These are phyloP conservation scores for Anarrhichthys ocellatus DNA, from an alignment of 2,113 vertebrate species.

Conservation along the genomic window DNA sequence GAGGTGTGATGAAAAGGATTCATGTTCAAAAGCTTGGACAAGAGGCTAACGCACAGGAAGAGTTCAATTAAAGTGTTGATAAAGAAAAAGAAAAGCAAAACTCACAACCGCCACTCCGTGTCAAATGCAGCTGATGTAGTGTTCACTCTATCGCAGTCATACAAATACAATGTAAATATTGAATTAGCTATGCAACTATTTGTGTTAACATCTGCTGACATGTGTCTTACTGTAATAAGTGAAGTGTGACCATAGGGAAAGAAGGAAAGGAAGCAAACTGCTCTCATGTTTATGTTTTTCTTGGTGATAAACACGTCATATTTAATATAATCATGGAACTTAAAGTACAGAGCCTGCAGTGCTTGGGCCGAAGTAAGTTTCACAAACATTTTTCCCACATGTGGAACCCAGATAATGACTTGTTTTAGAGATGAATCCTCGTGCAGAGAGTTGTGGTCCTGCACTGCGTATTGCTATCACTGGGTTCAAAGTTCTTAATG, in stretches of 20 bases:
- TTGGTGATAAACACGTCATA: conserved; percentile 10
- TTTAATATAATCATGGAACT: conserved; percentile 6
- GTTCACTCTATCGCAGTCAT: not conserved
- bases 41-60: not conserved
- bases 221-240: not conserved
- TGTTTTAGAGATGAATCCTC: conserved; percentile 51
- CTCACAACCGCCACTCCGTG: no score
- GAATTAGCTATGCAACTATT: not conserved
- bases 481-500: conserved; percentile 59
- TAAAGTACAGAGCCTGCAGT: conserved; percentile 31
- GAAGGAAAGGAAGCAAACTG: not conserved
- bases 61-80: not conserved
- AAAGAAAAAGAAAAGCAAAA: not conserved
- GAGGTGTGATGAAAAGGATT: not conserved
- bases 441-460: not conserved
- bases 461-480: conserved; percentile 26
- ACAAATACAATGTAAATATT: not conserved
- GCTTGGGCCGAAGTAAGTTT: conserved; percentile 21
- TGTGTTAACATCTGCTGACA: not conserved
- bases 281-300: not conserved
- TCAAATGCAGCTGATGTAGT: not conserved
- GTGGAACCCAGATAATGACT: conserved; percentile 25
- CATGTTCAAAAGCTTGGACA: not conserved
- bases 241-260: not conserved
- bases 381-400: conserved; percentile 28